Conservation (phyloP, 2,113 vertebrate species). For the Gallinago paraguaiae region DNA sequence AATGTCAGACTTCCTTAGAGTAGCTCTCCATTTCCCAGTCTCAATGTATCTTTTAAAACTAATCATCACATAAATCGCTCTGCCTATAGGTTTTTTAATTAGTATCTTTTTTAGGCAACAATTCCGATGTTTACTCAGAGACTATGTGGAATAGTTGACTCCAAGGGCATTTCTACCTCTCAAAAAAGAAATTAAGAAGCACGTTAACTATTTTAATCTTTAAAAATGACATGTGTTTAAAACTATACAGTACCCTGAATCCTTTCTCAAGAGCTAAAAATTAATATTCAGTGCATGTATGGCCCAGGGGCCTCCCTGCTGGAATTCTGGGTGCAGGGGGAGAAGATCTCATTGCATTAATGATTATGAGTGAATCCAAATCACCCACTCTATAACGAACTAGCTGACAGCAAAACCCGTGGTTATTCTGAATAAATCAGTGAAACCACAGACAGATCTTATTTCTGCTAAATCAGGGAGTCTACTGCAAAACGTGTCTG, state of each 20-base stretch:
- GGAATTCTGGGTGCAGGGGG: background rate
- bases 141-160: background rate
- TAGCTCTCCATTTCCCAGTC: background rate
- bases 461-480: constrained; percentile 17
- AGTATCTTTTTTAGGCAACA: background rate
- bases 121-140: background rate
- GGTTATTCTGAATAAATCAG: background rate
- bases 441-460: background rate
- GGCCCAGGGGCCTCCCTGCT: background rate
- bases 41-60: background rate
- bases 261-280: background rate
- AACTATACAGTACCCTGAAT: background rate
- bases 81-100: background rate
- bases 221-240: background rate
- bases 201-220: background rate
- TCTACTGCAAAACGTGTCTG: background rate
- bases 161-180: background rate
- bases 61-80: background rate
- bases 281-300: background rate
- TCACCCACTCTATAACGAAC: background rate
- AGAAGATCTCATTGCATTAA: background rate
- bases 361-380: background rate
- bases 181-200: background rate
- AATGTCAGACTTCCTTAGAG: background rate
- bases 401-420: background rate